These are phyloP conservation scores for Felis chaus DNA, from an alignment of 2,113 vertebrate species.

Conservation along the genomic window DNA sequence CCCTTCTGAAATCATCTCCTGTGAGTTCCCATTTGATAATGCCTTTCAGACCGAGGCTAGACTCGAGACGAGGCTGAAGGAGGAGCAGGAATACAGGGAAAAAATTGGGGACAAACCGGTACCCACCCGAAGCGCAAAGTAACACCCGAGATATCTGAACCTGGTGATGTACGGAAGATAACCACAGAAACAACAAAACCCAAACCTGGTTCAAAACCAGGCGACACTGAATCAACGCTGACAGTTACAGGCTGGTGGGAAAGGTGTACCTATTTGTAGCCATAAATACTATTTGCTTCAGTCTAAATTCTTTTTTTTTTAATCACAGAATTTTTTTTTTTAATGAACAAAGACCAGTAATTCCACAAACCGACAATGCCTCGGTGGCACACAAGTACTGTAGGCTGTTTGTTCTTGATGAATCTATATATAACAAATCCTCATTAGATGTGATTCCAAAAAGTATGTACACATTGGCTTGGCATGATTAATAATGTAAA, in stretches of 20 bases:
- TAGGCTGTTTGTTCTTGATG: not conserved
- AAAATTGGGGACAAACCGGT: not conserved
- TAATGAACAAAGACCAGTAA: not conserved
- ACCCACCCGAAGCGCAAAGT: not conserved
- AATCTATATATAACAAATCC: conserved; percentile 10
- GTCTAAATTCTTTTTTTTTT: not conserved
- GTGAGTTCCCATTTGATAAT: not conserved
- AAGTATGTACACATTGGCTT: not conserved
- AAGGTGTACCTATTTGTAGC: not conserved
- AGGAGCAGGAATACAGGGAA: not conserved
- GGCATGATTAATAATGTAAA: conserved; percentile 42
- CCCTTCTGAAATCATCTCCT: not conserved
- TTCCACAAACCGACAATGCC: not conserved
- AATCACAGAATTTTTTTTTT: conserved; percentile 35
- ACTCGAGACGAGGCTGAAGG: not conserved
- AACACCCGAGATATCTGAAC: not conserved
- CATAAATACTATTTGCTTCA: not conserved
- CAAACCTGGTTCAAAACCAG: not conserved
- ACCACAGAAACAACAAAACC: not conserved
- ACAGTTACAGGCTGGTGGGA: not conserved
- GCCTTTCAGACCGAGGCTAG: not conserved
- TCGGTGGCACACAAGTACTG: not conserved
- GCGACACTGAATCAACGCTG: not conserved
- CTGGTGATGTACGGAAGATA: not conserved
- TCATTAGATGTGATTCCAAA: not conserved